Conservation (phyloP, 2,797 vertebrate genomes). For the Microhierax caerulescens region DNA sequence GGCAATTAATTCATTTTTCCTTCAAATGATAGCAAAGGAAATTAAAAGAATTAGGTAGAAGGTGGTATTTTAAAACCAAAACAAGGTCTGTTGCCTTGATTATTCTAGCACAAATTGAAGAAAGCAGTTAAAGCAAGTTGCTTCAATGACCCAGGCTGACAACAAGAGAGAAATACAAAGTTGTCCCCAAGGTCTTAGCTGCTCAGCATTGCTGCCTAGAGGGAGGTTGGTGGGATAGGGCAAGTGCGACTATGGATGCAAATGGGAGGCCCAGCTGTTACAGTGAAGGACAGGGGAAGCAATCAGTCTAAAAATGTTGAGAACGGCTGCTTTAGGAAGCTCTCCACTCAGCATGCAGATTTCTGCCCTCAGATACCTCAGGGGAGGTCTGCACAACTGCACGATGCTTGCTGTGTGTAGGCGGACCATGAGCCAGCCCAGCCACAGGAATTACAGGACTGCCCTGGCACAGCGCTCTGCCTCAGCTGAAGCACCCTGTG, state of each 20-base stretch:
- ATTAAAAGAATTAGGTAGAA: not conserved
- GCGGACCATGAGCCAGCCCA: not conserved
- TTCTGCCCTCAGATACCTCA: not conserved
- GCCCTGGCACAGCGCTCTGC: not conserved
- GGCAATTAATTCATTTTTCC: not conserved
- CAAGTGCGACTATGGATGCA: not conserved
- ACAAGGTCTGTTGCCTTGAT: not conserved
- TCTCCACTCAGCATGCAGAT: not conserved
- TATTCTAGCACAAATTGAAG: not conserved
- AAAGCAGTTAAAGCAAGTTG: not conserved
- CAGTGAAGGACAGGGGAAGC: fast-evolving
- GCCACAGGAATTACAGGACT: not conserved
- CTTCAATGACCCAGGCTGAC: not conserved
- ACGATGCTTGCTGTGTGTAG: not conserved
- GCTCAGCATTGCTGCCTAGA: not conserved
- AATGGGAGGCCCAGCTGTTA: not conserved
- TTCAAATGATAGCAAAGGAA: not conserved
- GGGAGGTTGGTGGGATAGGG: not conserved
- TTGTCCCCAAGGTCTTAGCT: not conserved
- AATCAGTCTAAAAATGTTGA: not conserved
- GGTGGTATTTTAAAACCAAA: not conserved
- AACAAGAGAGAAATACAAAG: not conserved
- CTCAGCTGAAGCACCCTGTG: not conserved
- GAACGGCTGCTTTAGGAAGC: not conserved
- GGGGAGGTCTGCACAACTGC: not conserved